Conservation (phyloP, 2,113 vertebrate genomes). For the Steatornis caripensis region DNA sequence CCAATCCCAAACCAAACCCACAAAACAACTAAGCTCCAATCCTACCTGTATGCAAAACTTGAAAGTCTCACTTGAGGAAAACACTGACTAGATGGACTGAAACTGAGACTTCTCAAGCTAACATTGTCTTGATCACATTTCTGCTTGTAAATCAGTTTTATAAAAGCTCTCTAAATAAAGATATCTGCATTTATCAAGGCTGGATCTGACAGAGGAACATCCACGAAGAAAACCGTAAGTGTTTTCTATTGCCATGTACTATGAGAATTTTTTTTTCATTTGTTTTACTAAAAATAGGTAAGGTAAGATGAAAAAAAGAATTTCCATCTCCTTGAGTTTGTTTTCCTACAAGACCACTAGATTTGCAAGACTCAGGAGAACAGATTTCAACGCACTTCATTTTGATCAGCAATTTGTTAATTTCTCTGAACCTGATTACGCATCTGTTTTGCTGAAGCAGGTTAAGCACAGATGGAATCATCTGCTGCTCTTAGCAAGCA, state of each 20-base stretch:
- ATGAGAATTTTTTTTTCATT: neutral
- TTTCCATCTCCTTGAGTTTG: neutral
- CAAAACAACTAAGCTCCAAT: neutral
- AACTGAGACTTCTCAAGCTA: neutral
- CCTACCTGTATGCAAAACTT: neutral
- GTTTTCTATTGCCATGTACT: neutral
- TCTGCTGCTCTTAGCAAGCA: neutral
- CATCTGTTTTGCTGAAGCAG: neutral
- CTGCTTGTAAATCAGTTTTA: neutral
- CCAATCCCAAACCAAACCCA: neutral
- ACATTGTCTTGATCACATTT: neutral
- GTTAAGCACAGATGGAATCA: neutral
- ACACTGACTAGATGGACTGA: neutral
- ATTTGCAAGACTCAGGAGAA: neutral
- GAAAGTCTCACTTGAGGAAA: neutral
- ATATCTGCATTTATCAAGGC: neutral
- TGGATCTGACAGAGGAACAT: neutral
- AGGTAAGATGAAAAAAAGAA: neutral
- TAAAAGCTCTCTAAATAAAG: neutral
- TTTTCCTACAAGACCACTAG: neutral
- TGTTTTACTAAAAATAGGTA: neutral
- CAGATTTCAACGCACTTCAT: neutral
- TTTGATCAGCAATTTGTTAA: neutral
- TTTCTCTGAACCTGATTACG: neutral
- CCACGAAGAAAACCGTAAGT: neutral